Percentiles rank a stretch among this genome's conserved stretches.
Conservation (phyloP, 2,888 invertebrate genomes). For the Spialia ferax region DNA sequence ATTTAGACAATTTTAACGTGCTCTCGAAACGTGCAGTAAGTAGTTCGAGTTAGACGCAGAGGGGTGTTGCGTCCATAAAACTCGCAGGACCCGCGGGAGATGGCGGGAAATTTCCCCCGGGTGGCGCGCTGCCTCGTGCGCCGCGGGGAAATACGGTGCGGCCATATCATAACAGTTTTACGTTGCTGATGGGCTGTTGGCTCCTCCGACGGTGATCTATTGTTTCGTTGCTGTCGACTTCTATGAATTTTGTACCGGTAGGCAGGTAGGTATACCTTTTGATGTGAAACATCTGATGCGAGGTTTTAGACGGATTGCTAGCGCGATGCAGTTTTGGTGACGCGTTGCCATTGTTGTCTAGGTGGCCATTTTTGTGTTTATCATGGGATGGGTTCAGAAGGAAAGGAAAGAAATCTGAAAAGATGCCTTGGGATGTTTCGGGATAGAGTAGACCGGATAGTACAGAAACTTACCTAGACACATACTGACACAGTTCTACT, state of each 20-base stretch:
- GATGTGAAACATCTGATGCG: too few species aligned
- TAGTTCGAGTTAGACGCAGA: slow-evolving; percentile 13
- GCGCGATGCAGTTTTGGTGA: too few species aligned
- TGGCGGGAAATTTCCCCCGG: slow-evolving; percentile 85
- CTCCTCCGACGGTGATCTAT: slow-evolving; percentile 2
- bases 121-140: slow-evolving; percentile 65
- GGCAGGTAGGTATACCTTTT: too few species aligned
- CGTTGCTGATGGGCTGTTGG: slow-evolving; percentile 65
- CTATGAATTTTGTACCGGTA: neutral
- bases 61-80: slow-evolving; percentile 80
- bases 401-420: too few species aligned
- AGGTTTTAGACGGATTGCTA: too few species aligned
- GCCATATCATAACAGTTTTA: slow-evolving; percentile 87
- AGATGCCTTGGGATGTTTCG: too few species aligned
- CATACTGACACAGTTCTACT: too few species aligned
- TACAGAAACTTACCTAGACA: too few species aligned
- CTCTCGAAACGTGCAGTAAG: slow-evolving; percentile 9
- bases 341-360: too few species aligned
- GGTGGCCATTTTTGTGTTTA: too few species aligned
- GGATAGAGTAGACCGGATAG: too few species aligned
- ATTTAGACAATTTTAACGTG: slow-evolving; percentile 1
- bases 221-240: neutral
- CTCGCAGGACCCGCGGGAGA: slow-evolving; percentile 83
- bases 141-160: slow-evolving; percentile 83
- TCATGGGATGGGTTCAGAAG: too few species aligned